These are phyloP conservation scores for Tylochromis polylepis DNA, from an alignment of 2,113 vertebrate species.

Conservation along the genomic window DNA sequence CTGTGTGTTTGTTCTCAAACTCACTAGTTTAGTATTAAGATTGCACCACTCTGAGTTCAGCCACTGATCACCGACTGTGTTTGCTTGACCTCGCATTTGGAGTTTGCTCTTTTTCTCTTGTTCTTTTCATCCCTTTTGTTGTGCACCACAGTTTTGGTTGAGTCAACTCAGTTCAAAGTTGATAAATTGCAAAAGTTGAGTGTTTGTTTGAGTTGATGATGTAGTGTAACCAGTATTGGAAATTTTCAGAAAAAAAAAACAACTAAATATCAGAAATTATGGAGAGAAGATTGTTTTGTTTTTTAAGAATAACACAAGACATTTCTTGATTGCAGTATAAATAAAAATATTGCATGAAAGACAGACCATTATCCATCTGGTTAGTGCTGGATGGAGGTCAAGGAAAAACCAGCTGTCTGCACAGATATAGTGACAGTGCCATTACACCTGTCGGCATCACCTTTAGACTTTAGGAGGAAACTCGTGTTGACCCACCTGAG, in stretches of 20 bases:
- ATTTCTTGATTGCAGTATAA: neutral
- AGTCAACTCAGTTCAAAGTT: neutral
- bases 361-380: neutral
- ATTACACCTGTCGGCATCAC: neutral
- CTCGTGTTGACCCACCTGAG: neutral
- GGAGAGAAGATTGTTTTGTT: neutral
- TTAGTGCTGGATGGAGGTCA: neutral
- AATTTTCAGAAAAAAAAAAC: neutral
- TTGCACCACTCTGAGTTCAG: neutral
- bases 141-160: neutral
- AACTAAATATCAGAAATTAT: neutral
- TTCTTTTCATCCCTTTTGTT: neutral
- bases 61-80: neutral
- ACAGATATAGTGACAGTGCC: neutral
- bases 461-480: neutral
- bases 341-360: neutral
- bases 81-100: neutral
- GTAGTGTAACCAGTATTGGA: neutral
- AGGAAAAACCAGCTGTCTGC: neutral
- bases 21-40: neutral
- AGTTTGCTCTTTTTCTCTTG: neutral
- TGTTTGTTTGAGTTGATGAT: neutral
- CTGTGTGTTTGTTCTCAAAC: neutral
- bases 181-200: neutral
- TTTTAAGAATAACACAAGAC: neutral